Base-by-base conservation (phyloP, 2,888 invertebrate genomes). In the Pristionchus entomophagus region DNA sequence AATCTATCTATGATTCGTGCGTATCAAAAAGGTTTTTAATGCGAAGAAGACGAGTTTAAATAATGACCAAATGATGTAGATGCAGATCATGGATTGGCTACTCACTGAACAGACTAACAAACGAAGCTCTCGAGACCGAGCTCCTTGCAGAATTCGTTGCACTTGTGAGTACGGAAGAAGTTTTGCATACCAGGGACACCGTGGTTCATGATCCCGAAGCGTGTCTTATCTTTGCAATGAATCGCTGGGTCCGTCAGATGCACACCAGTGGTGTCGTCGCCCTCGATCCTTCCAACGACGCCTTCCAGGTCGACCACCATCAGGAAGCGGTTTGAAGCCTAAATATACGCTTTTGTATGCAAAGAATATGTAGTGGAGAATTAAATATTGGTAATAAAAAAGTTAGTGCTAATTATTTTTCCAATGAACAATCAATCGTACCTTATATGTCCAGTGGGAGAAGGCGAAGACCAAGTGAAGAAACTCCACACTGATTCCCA, bases 301-400 rank as follows among this genome's bases (percentile, higher is more conserved):
- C 85, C 85, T 38, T 85, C 65, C 38, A 85, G 78, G 6, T 85
- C 85, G 12, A 85, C 85, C 41, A 85, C 77, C 85, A 85, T 85
- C 53, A 85, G 29, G 56, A 69, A 80, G 0, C 59, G 45, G 4
- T 73, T 73, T 3, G 78, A 38, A 32, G 45, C 85, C 85, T 85
- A 85, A 62, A 26, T 4, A 14, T 35, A 35, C 14, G 35, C 29
- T 35, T 32, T 65, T 32, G 29, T 29, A 65, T 29, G 2, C 4
- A 4, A 59, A 12, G 26, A 26, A n/a, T 3, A 26, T 59, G 56
- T 45, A 6, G 45, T 45, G n/a, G n/a, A n/a, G n/a, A n/a, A n/a
- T 45, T 45, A 14, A 45, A 45, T 14, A 45, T 45, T n/a, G n/a
- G n/a, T n/a, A n/a, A n/a, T 53, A 53, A 59, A 59, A 59, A 59